phyloP scores from a whole-genome alignment of 2,113 vertebrate genomes.

The Macquaria ambigua region DNA sequence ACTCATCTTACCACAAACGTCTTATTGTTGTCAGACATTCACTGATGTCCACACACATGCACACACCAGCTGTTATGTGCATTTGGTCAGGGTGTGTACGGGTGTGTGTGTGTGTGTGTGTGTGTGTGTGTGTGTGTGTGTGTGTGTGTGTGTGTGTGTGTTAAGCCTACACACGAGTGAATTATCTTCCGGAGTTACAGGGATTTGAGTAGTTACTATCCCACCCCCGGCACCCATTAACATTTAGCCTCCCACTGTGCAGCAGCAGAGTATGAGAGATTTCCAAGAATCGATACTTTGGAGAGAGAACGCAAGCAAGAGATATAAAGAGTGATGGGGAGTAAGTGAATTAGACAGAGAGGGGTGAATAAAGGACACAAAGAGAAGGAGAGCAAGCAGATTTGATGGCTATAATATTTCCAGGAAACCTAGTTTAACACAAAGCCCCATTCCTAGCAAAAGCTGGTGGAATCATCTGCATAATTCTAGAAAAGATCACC shows the following conservation, averaged over 20 bases:
- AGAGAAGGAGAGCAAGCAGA: background rate
- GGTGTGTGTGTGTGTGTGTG: conserved; percentile 27
- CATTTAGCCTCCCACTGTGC: conserved; percentile 47
- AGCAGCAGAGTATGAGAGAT: conserved; percentile 34
- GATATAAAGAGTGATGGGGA: conserved; percentile 20
- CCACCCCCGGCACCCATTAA: conserved; percentile 45
- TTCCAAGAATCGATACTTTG: conserved; percentile 61
- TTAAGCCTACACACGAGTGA: conserved; percentile 52
- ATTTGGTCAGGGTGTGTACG: conserved; percentile 28
- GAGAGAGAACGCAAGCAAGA: conserved; percentile 21
- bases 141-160: conserved; percentile 27
- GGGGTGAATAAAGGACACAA: conserved; percentile 1
- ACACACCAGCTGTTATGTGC: conserved; percentile 23
- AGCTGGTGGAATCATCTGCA: conserved; percentile 31
- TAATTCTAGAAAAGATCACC: conserved; percentile 44
- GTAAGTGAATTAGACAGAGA: conserved; percentile 26
- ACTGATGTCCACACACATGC: background rate
- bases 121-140: conserved; percentile 29
- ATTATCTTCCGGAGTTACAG: conserved; percentile 51
- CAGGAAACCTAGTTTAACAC: conserved; percentile 45
- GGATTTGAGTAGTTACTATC: conserved; percentile 49
- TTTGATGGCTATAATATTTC: conserved; percentile 50
- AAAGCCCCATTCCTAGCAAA: background rate
- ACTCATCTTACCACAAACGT: background rate
- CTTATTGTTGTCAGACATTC: background rate